Evolutionary conservation across 1,140 invertebrate genomes (phyloP).

Genomic region (Maniola jurtina): DNA sequence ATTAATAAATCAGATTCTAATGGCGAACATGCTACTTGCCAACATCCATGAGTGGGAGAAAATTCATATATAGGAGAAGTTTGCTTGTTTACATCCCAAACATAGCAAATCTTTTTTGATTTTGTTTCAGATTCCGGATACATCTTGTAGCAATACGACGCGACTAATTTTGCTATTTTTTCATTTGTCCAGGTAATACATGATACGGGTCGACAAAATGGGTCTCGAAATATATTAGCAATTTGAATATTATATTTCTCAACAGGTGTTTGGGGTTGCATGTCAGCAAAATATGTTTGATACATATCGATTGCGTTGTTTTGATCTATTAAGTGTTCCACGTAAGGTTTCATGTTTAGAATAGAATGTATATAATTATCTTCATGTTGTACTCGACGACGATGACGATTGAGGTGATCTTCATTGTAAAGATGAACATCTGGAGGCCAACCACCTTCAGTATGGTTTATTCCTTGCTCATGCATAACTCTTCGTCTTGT

Average conservation of each 20-base stretch:
- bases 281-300: conserved; percentile 88
- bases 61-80: conserved; percentile 87
- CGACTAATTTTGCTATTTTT: conserved; percentile 86
- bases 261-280: conserved; percentile 77
- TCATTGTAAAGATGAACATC: conserved; percentile 92
- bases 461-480: conserved; percentile 88
- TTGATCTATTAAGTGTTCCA: conserved; percentile 90
- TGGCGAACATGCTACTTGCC: conserved; percentile 90
- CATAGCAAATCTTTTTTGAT: conserved; percentile 79
- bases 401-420: conserved; percentile 89
- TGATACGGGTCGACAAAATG: conserved; percentile 82
- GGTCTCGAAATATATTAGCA: conserved; percentile 83
- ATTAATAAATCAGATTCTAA: conserved; percentile 89
- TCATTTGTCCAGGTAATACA: conserved; percentile 92
- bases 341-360: conserved; percentile 50
- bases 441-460: conserved; percentile 97
- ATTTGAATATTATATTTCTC: conserved; percentile 83
- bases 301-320: conserved; percentile 96
- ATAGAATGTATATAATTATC: conserved; percentile 83
- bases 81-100: conserved; percentile 93
- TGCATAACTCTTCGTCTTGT: conserved; percentile 69
- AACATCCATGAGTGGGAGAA: conserved; percentile 82
- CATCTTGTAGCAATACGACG: conserved; percentile 86
- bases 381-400: conserved; percentile 97
- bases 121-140: conserved; percentile 79